Evolutionary conservation across 2,888 invertebrate species (phyloP).

Genomic region (Eumacrocentrus americanus): DNA sequence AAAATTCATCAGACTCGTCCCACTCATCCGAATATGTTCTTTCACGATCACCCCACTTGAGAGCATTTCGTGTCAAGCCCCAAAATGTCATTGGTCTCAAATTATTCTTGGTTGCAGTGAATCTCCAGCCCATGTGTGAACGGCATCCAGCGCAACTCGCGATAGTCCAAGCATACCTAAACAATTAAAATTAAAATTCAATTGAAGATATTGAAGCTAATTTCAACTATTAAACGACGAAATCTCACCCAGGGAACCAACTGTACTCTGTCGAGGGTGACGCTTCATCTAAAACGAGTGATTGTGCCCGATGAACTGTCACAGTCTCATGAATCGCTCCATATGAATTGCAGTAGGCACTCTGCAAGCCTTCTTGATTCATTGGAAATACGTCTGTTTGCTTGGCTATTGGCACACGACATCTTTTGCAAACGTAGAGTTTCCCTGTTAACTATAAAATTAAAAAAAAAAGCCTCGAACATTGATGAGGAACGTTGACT

Average conservation of each 20-base stretch:
- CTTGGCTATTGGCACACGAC: constrained; percentile 65
- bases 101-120: constrained; percentile 69
- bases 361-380: constrained; percentile 80
- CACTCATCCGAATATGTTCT: not conserved
- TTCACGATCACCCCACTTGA: constrained; percentile 28
- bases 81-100: constrained; percentile 74
- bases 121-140: constrained; percentile 81
- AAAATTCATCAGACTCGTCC: not conserved
- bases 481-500: not conserved
- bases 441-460: constrained; percentile 39
- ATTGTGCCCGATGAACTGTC: constrained; percentile 68
- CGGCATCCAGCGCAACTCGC: constrained; percentile 72
- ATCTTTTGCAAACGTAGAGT: constrained; percentile 64
- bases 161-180: constrained; percentile 79
- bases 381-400: constrained; percentile 79
- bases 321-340: constrained; percentile 83
- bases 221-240: constrained; percentile 15
- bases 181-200: constrained; percentile 11
- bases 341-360: constrained; percentile 79
- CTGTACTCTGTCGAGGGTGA: constrained; percentile 74
- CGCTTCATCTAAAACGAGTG: constrained; percentile 63
- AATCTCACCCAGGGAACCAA: constrained; percentile 81
- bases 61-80: constrained; percentile 70
- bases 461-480: constrained; percentile 3
- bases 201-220: constrained; percentile 1